Base-by-base conservation (phyloP, 2,888 invertebrate genomes). In the Lithosia quadra region DNA sequence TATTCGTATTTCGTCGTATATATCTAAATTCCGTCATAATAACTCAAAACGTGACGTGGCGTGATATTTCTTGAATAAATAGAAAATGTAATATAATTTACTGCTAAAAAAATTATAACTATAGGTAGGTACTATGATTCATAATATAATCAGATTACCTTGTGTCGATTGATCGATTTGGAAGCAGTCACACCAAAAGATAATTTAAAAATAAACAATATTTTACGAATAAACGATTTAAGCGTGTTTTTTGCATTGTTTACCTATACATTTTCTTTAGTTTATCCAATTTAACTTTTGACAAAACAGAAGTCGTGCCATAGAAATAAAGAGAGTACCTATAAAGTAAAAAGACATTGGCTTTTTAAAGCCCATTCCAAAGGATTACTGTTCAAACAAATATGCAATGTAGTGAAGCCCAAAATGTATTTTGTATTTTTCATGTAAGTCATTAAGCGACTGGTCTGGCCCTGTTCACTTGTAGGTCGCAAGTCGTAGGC, bases 401-500 rank as follows among this genome's bases (percentile, higher is more conserved):
- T 43, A 18, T 2, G n/a, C 8, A 49, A 8, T 18, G 43, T 43
- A 7, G 15, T 13, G 3, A 43, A 18, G 43, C 43, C 43, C 43
- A 43, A 43, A 49, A 8, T 49, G 22, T 49, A 55, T 59, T 68
- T 9, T 58, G 69, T 71, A 64, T 78, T 80, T 77, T 69, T 43
- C n/a, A 62, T 49, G 15, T 77, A 73, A 71, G 70, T 65, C 59
- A 57, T 53, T 28, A 49, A 66, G 65, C 18, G 64, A 67, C 67
- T 61, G 39, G 28, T 24, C 49, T 70, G 11, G 64, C 22, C 61
- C 65, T 69, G 59, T 62, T 69, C 61, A 55, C 65, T 55, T 55
- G 28, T 24, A 58, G 67, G 78, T n/a, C n/a, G n/a, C n/a, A 79
- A 81, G 76, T 81, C 79, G 57, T 49, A 64, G 56, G 66, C n/a